Base-by-base conservation (phyloP, 2,888 invertebrate species). In the Caenorhabditis uteleia region DNA sequence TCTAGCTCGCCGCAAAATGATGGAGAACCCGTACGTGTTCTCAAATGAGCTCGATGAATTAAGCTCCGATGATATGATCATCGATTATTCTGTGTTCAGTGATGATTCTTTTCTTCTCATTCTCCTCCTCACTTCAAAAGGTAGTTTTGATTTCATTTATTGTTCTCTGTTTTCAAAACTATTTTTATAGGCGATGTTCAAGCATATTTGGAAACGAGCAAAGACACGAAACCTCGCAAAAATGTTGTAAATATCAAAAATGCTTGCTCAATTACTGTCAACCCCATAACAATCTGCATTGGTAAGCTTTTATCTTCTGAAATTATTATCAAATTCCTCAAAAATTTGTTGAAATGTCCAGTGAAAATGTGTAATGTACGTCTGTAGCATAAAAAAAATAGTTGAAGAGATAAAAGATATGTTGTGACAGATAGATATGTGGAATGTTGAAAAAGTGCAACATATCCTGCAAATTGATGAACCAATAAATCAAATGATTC, bases 31-130 rank as follows among this genome's bases (percentile, higher is more conserved):
- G 23, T 72, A 69, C 40, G 27, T 55, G 23, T 67, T 64, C 36
- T 50, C 47, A 14, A 34, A 47, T 36, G 72, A 75, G 47, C 49
- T 70, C 21, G 72, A 75, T 42, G 70, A 70, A 36, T 49, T 70
- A 10, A 45, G 51, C 16, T 46, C 69, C 10, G 75, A 75, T 53
- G 72, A 73, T 38, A 60, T 67, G 14, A 68, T 75, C 18, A 70
- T 70, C 26, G 69, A 69, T 55, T 70, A 69, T 39, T 66, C 70
- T 16, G 73, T 59, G 18, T 58, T 73, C 49, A 62, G 58, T 10
- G 77, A 79, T 31, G 77, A 78, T 14, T 71, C 74, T 31, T 79
- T 78, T 44, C 51, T 78, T 3, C 68, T 80, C 12, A 65, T 79
- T 21, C 49, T 77, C 12, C 54, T 76, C 1, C 66, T 80, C 16